Conservation (phyloP, 2,113 vertebrate species). For the Elanus axillaris region DNA sequence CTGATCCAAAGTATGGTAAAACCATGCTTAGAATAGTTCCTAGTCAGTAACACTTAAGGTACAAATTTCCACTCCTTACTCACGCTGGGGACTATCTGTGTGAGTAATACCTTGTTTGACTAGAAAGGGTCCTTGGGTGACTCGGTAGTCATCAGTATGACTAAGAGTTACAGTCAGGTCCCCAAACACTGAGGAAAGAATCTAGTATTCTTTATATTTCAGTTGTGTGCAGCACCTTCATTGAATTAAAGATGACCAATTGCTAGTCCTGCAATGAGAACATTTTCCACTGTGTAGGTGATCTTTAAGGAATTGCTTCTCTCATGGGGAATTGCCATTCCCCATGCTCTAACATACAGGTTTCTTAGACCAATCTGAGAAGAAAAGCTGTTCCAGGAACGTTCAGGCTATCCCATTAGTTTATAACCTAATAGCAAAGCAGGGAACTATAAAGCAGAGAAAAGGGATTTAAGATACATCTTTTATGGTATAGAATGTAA, state of each 20-base stretch:
- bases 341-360: neutral
- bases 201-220: neutral
- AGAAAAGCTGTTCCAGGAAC: neutral
- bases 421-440: neutral
- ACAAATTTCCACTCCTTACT: slow-evolving; percentile 1
- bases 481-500: neutral
- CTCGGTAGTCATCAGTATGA: neutral
- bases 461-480: neutral
- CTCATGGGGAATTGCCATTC: neutral
- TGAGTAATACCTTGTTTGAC: neutral
- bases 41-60: neutral
- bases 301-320: neutral
- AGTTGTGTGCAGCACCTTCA: neutral
- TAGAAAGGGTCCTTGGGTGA: neutral
- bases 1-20: neutral
- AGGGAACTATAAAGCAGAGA: neutral
- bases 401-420: neutral
- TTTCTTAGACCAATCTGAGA: neutral
- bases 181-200: neutral
- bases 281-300: neutral
- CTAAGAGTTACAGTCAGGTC: neutral
- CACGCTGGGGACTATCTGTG: neutral
- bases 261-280: neutral
- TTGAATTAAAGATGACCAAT: neutral
- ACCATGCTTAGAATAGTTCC: neutral